phyloP scores from a whole-genome alignment of 2,113 vertebrate genomes.

The Pangasianodon gigas region DNA sequence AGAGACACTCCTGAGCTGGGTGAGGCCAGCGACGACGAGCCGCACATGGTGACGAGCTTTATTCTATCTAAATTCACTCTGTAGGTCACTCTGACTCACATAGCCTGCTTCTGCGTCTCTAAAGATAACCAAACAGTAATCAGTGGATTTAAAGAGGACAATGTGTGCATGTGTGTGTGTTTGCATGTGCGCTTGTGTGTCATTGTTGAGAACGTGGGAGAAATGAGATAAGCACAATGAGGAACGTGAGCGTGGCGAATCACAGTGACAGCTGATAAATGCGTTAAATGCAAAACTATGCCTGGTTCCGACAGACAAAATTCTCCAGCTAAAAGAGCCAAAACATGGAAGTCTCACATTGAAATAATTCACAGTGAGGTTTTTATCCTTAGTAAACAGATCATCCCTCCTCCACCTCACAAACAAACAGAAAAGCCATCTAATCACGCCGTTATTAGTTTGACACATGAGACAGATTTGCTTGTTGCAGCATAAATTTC shows the following conservation, averaged over 20 bases:
- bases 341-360: background rate
- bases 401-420: background rate
- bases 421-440: constrained; percentile 23
- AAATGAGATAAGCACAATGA: constrained; percentile 49
- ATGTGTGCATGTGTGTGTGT: constrained; percentile 11
- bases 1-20: constrained; percentile 70
- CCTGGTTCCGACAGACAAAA: constrained; percentile 27
- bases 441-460: constrained; percentile 23
- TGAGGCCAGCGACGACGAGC: constrained; percentile 68
- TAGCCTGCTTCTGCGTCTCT: constrained; percentile 18
- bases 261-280: constrained; percentile 51
- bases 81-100: constrained; percentile 5
- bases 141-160: constrained; percentile 11
- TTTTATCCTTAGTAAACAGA: background rate
- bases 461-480: constrained; percentile 37
- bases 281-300: constrained; percentile 42
- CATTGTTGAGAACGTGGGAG: constrained; percentile 23
- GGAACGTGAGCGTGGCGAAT: constrained; percentile 30
- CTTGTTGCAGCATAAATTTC: constrained; percentile 43
- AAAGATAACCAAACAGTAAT: constrained; percentile 36
- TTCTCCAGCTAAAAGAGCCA: background rate
- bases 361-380: background rate
- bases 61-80: background rate
- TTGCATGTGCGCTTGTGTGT: background rate
- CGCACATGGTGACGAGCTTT: constrained; percentile 65